These are phyloP conservation scores for Notechis scutatus DNA, from an alignment of 2,113 vertebrate genomes.

Conservation along the genomic window DNA sequence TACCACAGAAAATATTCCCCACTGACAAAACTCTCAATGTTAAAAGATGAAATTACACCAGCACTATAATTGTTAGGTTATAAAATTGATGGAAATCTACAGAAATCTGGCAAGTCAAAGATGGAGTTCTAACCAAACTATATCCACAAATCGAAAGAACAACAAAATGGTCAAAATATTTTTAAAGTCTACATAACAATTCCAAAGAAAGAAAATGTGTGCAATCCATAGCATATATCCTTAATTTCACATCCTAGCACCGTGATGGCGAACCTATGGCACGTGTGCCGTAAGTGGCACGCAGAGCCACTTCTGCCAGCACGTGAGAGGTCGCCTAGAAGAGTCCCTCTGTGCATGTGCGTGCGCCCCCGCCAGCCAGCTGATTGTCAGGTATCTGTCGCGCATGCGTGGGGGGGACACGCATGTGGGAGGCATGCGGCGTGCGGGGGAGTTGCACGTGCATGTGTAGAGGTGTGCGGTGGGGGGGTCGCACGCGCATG, in stretches of 20 bases:
- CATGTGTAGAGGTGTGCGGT: too few species aligned
- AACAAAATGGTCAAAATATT: background rate
- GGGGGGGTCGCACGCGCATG: too few species aligned
- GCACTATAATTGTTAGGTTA: background rate
- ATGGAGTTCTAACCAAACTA: background rate
- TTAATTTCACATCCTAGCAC: background rate
- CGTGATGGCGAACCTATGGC: too few species aligned
- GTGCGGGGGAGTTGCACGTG: too few species aligned
- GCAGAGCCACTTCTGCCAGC: too few species aligned
- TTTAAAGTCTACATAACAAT: background rate
- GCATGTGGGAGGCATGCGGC: too few species aligned
- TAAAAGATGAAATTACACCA: background rate
- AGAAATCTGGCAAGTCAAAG: background rate
- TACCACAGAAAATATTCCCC: background rate
- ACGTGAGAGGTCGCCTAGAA: too few species aligned
- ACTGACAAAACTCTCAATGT: background rate
- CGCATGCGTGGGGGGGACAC: too few species aligned
- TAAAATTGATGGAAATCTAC: background rate
- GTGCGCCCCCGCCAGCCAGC: too few species aligned
- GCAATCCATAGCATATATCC: background rate
- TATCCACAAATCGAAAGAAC: background rate
- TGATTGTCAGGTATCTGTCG: too few species aligned
- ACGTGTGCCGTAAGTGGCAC: too few species aligned
- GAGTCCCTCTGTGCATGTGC: too few species aligned
- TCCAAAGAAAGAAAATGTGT: background rate